Evolutionary conservation across 2,888 invertebrate species (phyloP), one percentile per base, ranked within the genome.

Genomic region (Tineola bisselliella): DNA sequence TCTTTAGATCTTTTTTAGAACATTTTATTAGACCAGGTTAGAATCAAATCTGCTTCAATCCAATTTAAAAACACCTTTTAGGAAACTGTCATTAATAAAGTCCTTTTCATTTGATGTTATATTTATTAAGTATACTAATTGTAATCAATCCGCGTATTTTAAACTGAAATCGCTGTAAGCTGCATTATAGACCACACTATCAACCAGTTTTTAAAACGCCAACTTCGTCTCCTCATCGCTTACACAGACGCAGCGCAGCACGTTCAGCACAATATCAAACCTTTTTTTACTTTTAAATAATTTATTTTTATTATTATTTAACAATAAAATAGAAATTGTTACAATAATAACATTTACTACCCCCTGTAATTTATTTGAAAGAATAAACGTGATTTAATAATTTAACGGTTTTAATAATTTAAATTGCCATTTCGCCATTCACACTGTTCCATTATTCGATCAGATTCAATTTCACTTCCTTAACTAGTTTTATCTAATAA

Each of bases 141-240:
- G 25, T 25, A 25, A 25, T 25, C 25, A 25, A 25, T 25, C 25
- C 25, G 25, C 38, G n/a, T 38, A 2, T 38, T 38, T 12, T 6
- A 38, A 10, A 38, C 38, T 38, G 10, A 48, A 15, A 48, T 48
- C 48, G 48, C 48, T 48, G 15, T 15, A 48, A 48, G 13, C 10
- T 48, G 5, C 8, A 30, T 43, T 61, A 5, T 58, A 33, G 31
- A 33, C 58, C 13, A 33, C 58, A 58, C 56, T 70, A 71, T 67
- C 71, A 70, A 69, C 66, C 65, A 62, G 66, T 70, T 66, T 68
- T 71, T 75, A 72, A 80, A 71, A 76, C 70, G 68, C 69, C 69
- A 75, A 78, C 77, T 76, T 74, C 72, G 67, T n/a, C 71, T 67
- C 69, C 64, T 65, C 69, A 63, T 67, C 69, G 66, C 64, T 71